phyloP scores from a whole-genome alignment of 2,113 vertebrate species.

The Chlamydotis undulata region DNA sequence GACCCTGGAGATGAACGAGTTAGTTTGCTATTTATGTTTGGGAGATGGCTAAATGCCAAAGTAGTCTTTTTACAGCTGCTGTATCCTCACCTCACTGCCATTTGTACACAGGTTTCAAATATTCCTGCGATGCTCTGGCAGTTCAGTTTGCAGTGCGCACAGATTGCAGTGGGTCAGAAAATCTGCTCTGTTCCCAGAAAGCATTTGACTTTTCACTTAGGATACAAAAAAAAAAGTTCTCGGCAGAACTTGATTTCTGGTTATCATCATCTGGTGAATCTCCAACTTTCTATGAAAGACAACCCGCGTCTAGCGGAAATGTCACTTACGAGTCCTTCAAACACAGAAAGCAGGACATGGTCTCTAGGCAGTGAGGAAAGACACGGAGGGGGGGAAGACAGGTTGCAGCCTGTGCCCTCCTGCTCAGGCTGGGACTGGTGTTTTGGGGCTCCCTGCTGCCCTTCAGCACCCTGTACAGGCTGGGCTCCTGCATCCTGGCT shows the following conservation, averaged over 20 bases:
- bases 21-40: not conserved
- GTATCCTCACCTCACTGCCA: not conserved
- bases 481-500: not conserved
- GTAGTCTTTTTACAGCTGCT: not conserved
- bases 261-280: not conserved
- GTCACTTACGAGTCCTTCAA: not conserved
- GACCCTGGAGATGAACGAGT: not conserved
- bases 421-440: rapidly evolving
- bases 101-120: not conserved
- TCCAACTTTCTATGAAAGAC: not conserved
- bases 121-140: not conserved
- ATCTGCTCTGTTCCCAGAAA: not conserved
- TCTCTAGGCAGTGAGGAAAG: not conserved
- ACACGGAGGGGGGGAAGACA: rapidly evolving
- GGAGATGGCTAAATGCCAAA: not conserved
- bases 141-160: not conserved
- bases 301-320: not conserved
- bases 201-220: not conserved
- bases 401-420: not conserved
- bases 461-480: not conserved
- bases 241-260: not conserved
- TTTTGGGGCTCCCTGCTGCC: not conserved
- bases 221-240: not conserved
- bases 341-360: not conserved
- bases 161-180: not conserved